Evolutionary conservation across 1,140 invertebrate genomes (phyloP), one percentile per base, ranked within the genome.

Genomic region (Calephelis nemesis): DNA sequence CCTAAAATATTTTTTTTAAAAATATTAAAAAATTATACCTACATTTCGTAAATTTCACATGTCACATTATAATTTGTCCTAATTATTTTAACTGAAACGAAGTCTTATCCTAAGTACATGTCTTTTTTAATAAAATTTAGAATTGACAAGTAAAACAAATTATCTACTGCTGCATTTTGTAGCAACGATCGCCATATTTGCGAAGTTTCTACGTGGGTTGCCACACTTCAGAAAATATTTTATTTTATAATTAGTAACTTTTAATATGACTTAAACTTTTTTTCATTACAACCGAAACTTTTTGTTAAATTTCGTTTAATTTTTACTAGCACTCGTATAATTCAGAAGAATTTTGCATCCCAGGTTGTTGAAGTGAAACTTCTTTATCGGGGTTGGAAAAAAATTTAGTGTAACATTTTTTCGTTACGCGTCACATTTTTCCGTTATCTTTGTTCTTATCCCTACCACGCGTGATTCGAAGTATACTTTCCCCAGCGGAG

Each of bases 131-230:
- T 77, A 79, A 87, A 82, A 81, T 81, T 85, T 78, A 74, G 77
- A 87, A 84, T 83, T 86, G 83, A 85, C 83, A 90, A 83, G 71
- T 86, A 68, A 73, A 87, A 71, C 82, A 85, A 84, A 83, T 84
- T 77, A 79, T 80, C 79, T 83, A 76, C 78, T 77, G 87, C 87
- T 87, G 87, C 85, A 87, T 88, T 84, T 87, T 83, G 84, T 85
- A 81, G 78, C 79, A 80, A 81, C 81, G 77, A 87, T 82, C 87
- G 87, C 87, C 87, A 89, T 89, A 85, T 89, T 89, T 87, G 84
- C 83, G 80, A 82, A 82, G 58, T 65, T 54, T 12, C n/a, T 39
- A 19, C 8, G 1, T 45, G 64, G 50, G 64, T 54, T 65, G 64
- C 64, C 64, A 65, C n/a, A 9, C 47, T 13, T 10, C 47, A 47